phyloP scores from a whole-genome alignment of 2,113 vertebrate genomes.

The Anser brachyrhynchus region DNA sequence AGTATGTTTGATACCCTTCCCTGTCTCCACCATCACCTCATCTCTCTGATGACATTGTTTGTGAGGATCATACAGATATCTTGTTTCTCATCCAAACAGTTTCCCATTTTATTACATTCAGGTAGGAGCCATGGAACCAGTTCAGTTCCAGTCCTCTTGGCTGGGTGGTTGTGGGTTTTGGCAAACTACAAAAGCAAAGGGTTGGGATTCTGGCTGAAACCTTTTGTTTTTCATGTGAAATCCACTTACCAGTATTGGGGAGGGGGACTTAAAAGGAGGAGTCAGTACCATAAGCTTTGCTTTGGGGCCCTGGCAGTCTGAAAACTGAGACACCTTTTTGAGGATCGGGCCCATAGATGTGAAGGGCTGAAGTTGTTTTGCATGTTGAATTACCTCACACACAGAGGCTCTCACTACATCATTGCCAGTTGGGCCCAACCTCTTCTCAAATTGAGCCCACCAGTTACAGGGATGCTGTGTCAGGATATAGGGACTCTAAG shows the following conservation, averaged over 20 bases:
- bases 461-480: not conserved
- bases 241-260: not conserved
- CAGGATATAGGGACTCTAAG: not conserved
- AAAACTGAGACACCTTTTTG: not conserved
- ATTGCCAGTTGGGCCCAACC: not conserved
- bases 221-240: not conserved
- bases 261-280: not conserved
- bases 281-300: not conserved
- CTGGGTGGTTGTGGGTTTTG: not conserved
- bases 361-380: not conserved
- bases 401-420: not conserved
- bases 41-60: not conserved
- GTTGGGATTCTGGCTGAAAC: not conserved
- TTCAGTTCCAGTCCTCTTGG: not conserved
- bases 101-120: not conserved
- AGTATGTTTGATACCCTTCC: not conserved
- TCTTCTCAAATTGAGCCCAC: not conserved
- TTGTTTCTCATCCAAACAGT: not conserved
- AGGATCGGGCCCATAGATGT: not conserved
- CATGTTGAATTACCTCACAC: not conserved
- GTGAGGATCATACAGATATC: not conserved
- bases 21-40: not conserved
- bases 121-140: not conserved
- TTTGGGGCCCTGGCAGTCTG: not conserved
- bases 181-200: not conserved